These are phyloP conservation scores for Aphis craccivora DNA, from an alignment of 1,140 invertebrate genomes.

Conservation along the genomic window DNA sequence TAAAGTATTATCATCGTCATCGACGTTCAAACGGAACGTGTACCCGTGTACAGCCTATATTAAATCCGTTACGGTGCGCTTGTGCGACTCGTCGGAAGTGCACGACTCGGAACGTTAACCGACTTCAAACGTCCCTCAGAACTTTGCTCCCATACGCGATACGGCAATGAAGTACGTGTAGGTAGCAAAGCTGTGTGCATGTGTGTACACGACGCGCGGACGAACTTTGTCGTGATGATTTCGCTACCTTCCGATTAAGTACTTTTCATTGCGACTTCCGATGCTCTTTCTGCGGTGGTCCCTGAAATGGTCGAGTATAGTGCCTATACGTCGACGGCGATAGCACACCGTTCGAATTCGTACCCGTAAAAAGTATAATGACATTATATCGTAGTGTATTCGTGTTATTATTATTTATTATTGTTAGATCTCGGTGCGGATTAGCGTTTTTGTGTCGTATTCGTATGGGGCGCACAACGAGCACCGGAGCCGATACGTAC, in stretches of 20 bases:
- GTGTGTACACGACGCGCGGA: background rate
- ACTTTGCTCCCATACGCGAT: background rate
- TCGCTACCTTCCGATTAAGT: background rate
- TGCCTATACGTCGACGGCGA: no score
- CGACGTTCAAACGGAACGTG: background rate
- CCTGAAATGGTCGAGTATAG: no score
- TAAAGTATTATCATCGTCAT: background rate
- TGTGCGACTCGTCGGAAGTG: background rate
- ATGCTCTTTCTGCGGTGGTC: background rate
- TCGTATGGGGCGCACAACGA: background rate
- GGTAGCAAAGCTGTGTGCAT: background rate
- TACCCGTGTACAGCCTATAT: background rate
- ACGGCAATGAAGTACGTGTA: background rate
- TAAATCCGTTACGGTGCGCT: background rate
- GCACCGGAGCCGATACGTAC: background rate
- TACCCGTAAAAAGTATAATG: background rate
- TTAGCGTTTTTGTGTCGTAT: background rate
- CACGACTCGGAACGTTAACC: background rate
- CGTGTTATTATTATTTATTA: slow-evolving; percentile 13
- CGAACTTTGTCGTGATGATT: background rate
- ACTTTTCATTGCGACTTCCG: background rate
- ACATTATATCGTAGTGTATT: background rate
- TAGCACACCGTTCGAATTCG: background rate
- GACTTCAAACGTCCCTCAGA: background rate
- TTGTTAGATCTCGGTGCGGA: background rate